Evolutionary conservation across 2,888 invertebrate species (phyloP).

Genomic region (Eubasilissa splendida): DNA sequence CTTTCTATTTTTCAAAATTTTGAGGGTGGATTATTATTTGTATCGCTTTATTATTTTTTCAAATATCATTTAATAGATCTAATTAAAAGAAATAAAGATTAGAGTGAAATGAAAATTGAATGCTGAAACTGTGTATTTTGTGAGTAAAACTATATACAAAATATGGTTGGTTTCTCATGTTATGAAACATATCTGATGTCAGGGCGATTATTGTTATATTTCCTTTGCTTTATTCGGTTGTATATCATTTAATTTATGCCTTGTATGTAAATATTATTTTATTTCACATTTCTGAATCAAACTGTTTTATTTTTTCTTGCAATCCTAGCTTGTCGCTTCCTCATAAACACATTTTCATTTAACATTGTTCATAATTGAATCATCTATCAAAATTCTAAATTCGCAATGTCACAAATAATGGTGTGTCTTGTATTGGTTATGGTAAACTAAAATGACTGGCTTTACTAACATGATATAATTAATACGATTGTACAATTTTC

Average conservation of each 20-base stretch:
- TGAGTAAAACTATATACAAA: no score
- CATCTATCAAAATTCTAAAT: slow-evolving; percentile 44
- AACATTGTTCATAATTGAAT: slow-evolving; percentile 23
- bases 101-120: no score
- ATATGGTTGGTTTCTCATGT: no score
- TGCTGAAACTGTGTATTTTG: no score
- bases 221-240: background rate
- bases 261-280: slow-evolving; percentile 3
- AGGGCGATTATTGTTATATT: no score
- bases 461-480: slow-evolving; percentile 45
- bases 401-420: slow-evolving; percentile 62
- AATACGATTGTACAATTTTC: slow-evolving; percentile 9
- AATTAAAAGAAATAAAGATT: no score
- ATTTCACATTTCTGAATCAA: slow-evolving; percentile 2
- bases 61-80: no score
- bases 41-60: no score
- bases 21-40: no score
- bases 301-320: slow-evolving; percentile 15
- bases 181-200: no score
- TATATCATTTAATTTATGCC: slow-evolving; percentile 6
- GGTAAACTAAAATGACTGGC: slow-evolving; percentile 47
- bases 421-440: slow-evolving; percentile 75
- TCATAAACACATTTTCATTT: slow-evolving; percentile 40
- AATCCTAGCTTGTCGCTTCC: slow-evolving; percentile 41
- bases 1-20: background rate